These are phyloP conservation scores for Deilephila porcellus DNA, from an alignment of 2,888 invertebrate species.

Conservation along the genomic window DNA sequence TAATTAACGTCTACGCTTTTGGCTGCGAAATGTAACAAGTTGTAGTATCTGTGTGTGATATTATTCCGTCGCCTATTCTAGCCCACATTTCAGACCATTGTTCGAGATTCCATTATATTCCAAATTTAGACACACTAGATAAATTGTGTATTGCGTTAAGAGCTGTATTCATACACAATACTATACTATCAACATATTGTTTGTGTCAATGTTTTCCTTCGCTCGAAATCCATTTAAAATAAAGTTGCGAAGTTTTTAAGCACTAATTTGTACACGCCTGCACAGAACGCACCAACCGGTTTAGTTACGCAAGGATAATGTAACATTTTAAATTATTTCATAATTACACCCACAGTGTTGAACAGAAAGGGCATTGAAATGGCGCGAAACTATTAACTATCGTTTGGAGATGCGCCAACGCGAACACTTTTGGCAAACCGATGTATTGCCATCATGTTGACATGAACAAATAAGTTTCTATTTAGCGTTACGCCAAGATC, in stretches of 20 bases:
- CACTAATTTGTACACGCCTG: slow-evolving; percentile 9
- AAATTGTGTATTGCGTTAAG: not conserved
- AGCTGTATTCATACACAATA: not conserved
- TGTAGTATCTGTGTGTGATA: not conserved
- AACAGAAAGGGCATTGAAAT: slow-evolving; percentile 19
- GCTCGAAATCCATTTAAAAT: not conserved
- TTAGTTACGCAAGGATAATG: slow-evolving; percentile 12
- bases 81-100: slow-evolving; percentile 4
- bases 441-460: slow-evolving; percentile 11
- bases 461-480: slow-evolving; percentile 27
- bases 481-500: slow-evolving; percentile 25
- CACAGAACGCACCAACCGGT: slow-evolving; percentile 15
- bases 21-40: slow-evolving; percentile 6
- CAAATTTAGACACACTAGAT: slow-evolving; percentile 9
- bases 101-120: slow-evolving; percentile 19
- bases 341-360: slow-evolving; percentile 14
- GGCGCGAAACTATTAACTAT: slow-evolving; percentile 21
- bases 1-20: slow-evolving; percentile 6
- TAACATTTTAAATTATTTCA: slow-evolving; percentile 8
- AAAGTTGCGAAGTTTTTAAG: slow-evolving; percentile 7
- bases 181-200: not conserved
- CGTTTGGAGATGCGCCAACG: slow-evolving; percentile 28
- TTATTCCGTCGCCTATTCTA: not conserved
- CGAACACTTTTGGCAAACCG: slow-evolving; percentile 20
- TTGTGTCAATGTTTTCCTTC: not conserved